These are phyloP conservation scores for Chironomus tentans DNA, from an alignment of 2,888 invertebrate genomes.

Conservation along the genomic window DNA sequence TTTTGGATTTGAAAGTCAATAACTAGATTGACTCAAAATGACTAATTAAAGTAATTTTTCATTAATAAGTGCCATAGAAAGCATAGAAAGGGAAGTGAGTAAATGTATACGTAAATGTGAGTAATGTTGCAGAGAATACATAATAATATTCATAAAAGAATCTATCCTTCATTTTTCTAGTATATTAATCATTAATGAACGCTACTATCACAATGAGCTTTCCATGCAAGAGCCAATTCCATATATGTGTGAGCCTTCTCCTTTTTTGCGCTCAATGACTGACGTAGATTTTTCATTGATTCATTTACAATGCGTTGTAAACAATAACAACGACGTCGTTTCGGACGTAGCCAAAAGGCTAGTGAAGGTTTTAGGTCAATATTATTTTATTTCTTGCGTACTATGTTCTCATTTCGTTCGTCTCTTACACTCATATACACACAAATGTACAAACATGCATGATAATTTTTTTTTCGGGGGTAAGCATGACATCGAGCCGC, in stretches of 20 bases:
- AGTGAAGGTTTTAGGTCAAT: conserved; percentile 1
- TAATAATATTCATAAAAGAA: not conserved
- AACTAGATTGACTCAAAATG: too few species aligned
- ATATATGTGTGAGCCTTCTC: not conserved
- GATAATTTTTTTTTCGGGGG: not conserved
- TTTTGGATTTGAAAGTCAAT: too few species aligned
- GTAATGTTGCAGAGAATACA: not conserved
- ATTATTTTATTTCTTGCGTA: not conserved
- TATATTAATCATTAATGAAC: conserved; percentile 22
- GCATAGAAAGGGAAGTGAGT: not conserved
- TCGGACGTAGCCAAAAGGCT: not conserved
- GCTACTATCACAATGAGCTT: not conserved
- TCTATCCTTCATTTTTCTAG: not conserved
- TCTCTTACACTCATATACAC: not conserved
- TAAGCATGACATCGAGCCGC: not conserved
- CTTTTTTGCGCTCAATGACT: not conserved
- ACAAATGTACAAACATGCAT: not conserved
- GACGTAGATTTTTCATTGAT: conserved; percentile 21
- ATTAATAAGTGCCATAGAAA: not conserved
- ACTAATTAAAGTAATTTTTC: too few species aligned
- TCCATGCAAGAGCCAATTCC: not conserved
- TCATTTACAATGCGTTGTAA: not conserved
- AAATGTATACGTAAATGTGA: not conserved
- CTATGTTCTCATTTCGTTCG: not conserved
- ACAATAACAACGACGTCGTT: not conserved